Evolutionary conservation across 2,888 invertebrate genomes (phyloP).

Genomic region (Coremacera marginata): DNA sequence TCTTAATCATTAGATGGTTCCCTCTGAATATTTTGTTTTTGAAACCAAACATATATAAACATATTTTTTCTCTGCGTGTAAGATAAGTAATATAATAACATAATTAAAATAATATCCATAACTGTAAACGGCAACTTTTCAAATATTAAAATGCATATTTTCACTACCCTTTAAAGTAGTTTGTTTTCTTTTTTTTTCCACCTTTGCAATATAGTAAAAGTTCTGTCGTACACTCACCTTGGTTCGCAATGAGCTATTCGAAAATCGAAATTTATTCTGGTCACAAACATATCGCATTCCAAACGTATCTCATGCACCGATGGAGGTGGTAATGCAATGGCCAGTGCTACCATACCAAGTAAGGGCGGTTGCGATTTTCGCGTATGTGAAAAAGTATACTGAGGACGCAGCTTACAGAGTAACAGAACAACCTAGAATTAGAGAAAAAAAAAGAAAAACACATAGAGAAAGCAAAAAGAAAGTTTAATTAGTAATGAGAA

Average conservation of each 20-base stretch:
- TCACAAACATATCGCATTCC: constrained; percentile 97
- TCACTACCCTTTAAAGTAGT: no score
- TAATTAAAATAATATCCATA: no score
- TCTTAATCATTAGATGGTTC: no score
- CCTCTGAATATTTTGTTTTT: no score
- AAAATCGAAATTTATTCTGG: constrained; percentile 94
- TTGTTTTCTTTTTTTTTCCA: neutral
- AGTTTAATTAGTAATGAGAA: neutral
- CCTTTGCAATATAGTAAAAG: neutral
- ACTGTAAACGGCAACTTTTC: no score
- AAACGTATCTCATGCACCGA: constrained; percentile 96
- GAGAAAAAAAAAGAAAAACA: constrained; percentile 58
- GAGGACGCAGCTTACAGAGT: constrained; percentile 90
- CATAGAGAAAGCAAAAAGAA: constrained; percentile 29
- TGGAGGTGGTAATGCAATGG: constrained; percentile 96
- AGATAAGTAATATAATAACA: no score
- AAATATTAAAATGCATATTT: no score
- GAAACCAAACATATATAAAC: no score
- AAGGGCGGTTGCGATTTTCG: constrained; percentile 88
- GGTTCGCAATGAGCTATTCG: constrained; percentile 98
- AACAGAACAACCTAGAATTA: constrained; percentile 87
- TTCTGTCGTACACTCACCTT: constrained; percentile 72
- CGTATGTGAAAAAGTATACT: constrained; percentile 92
- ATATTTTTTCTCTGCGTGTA: no score
- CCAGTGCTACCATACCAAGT: constrained; percentile 93